Base-by-base conservation (phyloP, 2,888 invertebrate species). In the Diarsia rubi region DNA sequence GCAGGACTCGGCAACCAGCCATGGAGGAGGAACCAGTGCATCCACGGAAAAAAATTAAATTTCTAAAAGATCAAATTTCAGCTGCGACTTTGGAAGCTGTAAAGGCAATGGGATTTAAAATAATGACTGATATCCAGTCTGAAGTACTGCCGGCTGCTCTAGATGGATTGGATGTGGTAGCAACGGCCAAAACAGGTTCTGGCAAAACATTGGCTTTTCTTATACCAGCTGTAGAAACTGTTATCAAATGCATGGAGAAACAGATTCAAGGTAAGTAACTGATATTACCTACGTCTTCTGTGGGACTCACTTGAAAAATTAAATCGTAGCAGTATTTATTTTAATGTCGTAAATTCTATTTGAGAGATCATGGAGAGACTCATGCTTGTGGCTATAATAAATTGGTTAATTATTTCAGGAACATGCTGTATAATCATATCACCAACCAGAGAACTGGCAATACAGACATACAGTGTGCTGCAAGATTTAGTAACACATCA, bases 181-280 rank as follows among this genome's bases (percentile, higher is more conserved):
- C 99, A 44, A 98, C 99, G 73, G 99, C 99, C 0, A 98, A 98
- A 95, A 99, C 99, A 21, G 99, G 99, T 0, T 99, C 99, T 74
- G 99, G 99, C 68, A 99, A 99, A 96, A 99, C 99, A 0, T 94
- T 99, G 73, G 99, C 99, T 0, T 99, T 99, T 92, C 97, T 99
- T 1, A 98, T 99, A 81, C 99, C 99, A 11, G 98, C 98, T 16
- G 97, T 99, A n/a, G 99, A 99, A 94, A 96, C 98, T 68, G 98
- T 99, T 71, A 96, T 97, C 89, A 99, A 98, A 92, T 83, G 85
- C 70, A 68, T 87, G 76, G 82, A 87, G 16, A 89, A 88, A 31
- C 66, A 84, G 42, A 60, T 80, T 69, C 77, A 87, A 85, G 92
- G 93, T 93, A 88, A 52, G 19, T 31, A 59, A 27, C 57, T 16